Base-by-base conservation (phyloP, 23 tunicate species). In the Diplosoma virens region DNA sequence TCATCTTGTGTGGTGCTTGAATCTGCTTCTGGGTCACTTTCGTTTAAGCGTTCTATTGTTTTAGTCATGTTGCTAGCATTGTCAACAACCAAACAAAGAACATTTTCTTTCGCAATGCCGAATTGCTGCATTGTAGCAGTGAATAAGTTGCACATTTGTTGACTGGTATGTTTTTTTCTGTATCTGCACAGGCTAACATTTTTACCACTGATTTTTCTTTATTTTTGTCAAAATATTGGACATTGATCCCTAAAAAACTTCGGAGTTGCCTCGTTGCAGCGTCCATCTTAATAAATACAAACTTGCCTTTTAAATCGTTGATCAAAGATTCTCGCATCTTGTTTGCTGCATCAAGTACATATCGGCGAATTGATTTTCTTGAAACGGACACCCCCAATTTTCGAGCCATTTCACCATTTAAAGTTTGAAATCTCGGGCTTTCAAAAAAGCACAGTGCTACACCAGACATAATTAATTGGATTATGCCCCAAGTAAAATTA, bases 41-140 rank as follows among this genome's bases (percentile, higher is more conserved):
- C 35, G 69, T 61, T 61, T 61, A 61, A 29, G 23, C 34, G 69
- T 29, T 29, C 69, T 61, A 61, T 22, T 2, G 69, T 61, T 61
- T 29, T 61, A 26, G 69, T 61, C 69, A 61, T 61, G 35, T 26
- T 61, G 35, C 69, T 61, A 6, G 69, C 69, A 29, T 61, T 61
- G 69, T 61, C 69, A 27, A 61, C 35, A 61, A 61, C 35, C 35
- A 61, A 61, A 27, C 35, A 27, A 7, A 26, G 35, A 27, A 61
- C 35, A 61, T 61, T 61, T 61, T 61, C 35, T 61, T 27, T 29
- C 17, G 69, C 63, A 9, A 27, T 29, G 23, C 21, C 69, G 30
- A 61, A 61, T 29, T 61, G 17, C 6, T 26, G 69, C 69, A 61
- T 26, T 4, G 69, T 61, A 27, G 35, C 35, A 26, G 34, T 29